Conservation (phyloP, 2,113 vertebrate species). For the Heterocephalus glaber region DNA sequence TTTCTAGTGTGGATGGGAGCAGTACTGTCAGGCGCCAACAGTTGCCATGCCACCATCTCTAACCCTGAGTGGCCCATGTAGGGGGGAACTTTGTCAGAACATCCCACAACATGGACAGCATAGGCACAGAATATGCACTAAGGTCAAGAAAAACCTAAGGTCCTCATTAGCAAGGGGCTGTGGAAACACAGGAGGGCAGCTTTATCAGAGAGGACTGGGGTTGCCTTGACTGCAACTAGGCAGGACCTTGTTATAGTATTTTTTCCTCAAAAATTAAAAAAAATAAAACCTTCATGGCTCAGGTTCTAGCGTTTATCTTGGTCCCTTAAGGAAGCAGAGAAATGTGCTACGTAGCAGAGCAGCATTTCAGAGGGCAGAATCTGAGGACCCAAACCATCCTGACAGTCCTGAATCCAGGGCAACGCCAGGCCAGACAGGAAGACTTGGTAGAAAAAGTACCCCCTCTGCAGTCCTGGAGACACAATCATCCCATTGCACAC, state of each 20-base stretch:
- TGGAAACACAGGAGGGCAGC: neutral
- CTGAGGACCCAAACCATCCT: too few species aligned
- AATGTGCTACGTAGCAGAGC: neutral
- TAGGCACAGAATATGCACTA: neutral
- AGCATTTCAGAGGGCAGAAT: too few species aligned
- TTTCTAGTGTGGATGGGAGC: neutral
- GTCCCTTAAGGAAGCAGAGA: neutral
- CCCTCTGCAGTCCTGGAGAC: neutral
- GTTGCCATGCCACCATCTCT: neutral
- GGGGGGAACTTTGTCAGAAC: neutral
- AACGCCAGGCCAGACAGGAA: neutral
- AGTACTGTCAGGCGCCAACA: neutral
- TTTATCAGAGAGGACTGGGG: neutral
- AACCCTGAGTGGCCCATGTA: too few species aligned
- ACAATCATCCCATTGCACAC: neutral
- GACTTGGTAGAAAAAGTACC: neutral
- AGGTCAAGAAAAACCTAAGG: neutral
- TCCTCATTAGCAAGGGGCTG: neutral
- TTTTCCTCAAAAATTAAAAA: neutral
- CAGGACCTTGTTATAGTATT: neutral
- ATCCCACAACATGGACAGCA: neutral
- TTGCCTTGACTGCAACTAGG: neutral
- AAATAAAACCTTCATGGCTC: neutral
- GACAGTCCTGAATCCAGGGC: neutral
- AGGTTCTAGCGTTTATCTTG: neutral